Base-by-base conservation (phyloP, 2,113 vertebrate species). In the Xenopus borealis region DNA sequence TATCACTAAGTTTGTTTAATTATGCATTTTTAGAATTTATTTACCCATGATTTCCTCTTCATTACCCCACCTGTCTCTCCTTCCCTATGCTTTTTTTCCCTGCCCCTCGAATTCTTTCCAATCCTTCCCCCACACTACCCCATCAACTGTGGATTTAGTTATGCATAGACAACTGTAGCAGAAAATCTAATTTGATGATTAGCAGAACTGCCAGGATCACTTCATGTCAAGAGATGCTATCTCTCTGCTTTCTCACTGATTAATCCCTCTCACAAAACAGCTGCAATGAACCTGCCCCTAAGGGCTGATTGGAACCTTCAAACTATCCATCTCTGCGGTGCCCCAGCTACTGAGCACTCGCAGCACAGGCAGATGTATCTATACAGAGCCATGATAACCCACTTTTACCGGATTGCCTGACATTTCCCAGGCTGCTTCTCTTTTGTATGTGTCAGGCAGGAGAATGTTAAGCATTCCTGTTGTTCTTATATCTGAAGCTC, bases 341-440 rank as follows among this genome's bases (percentile, higher is more conserved):
- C 77, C 78, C 81, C 83, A 83, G 81, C 72, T 84, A 83, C 70
- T 82, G 80, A 81, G 83, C 79, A 85, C 84, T 83, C 82, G 83
- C 83, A 27, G 69, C 79, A 85, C 82, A 83, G 66, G 72, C 79
- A 85, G 86, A 85, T 86, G 82, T 88, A 83, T 82, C 82, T 85
- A n/a, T 50, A 62, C 30, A 63, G 61, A 67, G 12, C 62, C 71
- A 64, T 63, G 46, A 30, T 30, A 47, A 58, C 52, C 71, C 17
- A n/a, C 17, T 16, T 11, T 16, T 55, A 9, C 3, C 13, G 4
- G 6, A n/a, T 55, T 8, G 4, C 9, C 53, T n/a, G 53, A 16
- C 7, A 55, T 55, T 55, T n/a, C 10, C 47, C 14, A 55, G 14
- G 17, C 17, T n/a, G 17, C 14, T 3, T n/a, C 5, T 55, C 14